phyloP scores from a whole-genome alignment of 1,140 invertebrate genomes.

The Glomeris maerens region DNA sequence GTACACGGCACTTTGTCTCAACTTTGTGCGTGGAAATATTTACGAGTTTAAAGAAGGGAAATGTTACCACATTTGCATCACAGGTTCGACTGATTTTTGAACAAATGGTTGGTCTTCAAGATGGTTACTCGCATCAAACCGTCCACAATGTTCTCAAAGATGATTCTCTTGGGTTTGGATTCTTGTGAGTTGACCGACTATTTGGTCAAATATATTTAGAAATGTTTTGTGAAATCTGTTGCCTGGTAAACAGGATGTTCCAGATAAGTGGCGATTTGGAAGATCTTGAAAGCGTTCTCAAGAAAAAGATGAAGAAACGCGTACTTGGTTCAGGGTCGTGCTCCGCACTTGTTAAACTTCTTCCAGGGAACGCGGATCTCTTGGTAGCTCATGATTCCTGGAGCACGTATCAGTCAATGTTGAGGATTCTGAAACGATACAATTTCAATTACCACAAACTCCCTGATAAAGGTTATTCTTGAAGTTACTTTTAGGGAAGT shows the following conservation, averaged over 20 bases:
- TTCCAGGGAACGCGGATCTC: constrained; percentile 38
- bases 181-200: not conserved
- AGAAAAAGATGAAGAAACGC: constrained; percentile 20
- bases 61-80: constrained; percentile 2
- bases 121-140: constrained; percentile 30
- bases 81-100: constrained; percentile 34
- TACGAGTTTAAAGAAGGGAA: no score
- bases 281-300: constrained; percentile 44
- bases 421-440: constrained; percentile 77
- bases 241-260: constrained; percentile 18
- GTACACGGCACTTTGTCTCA: no score
- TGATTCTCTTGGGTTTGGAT: no score
- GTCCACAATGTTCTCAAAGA: constrained; percentile 11
- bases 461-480: not conserved
- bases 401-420: constrained; percentile 61
- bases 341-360: constrained; percentile 46
- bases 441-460: constrained; percentile 55
- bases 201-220: constrained; percentile 7
- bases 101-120: constrained; percentile 36
- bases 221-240: not conserved
- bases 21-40: no score
- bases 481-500: not conserved
- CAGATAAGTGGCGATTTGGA: constrained; percentile 56
- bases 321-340: constrained; percentile 34
- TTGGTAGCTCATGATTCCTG: constrained; percentile 53